phyloP scores from a whole-genome alignment of 2,888 invertebrate species.

The Chrysina gloriosa region DNA sequence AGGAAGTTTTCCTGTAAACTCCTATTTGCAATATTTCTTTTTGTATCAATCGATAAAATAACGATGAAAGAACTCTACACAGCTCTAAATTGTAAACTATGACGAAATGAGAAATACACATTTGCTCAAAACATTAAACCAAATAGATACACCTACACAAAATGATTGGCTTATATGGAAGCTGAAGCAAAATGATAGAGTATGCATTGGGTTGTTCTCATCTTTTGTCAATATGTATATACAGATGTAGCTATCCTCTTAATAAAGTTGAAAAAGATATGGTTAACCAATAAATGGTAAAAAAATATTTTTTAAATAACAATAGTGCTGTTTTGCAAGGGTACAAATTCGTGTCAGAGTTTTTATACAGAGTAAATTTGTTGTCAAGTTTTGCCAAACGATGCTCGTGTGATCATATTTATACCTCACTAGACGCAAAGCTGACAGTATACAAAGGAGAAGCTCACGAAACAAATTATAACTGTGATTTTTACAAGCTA shows the following conservation, averaged over 20 bases:
- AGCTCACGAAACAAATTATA: conserved; percentile 37
- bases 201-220: conserved; percentile 45
- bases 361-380: conserved; percentile 62
- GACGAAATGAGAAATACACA: conserved; percentile 1
- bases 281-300: conserved; percentile 58
- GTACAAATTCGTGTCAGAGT: conserved; percentile 66
- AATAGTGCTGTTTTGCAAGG: conserved; percentile 65
- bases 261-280: conserved; percentile 46
- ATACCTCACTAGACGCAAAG: conserved; percentile 44
- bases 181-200: conserved; percentile 32
- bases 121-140: conserved; percentile 25
- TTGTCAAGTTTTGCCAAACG: conserved; percentile 62
- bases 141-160: conserved; percentile 6
- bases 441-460: neutral
- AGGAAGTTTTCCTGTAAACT: too few relatives aligned
- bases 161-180: neutral
- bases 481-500: conserved; percentile 45
- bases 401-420: conserved; percentile 54
- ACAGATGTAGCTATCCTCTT: conserved; percentile 59
- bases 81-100: neutral
- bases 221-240: conserved; percentile 64
- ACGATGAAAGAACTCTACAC: neutral
- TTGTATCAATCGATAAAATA: neutral
- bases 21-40: neutral
- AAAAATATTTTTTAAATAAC: conserved; percentile 60